These are phyloP conservation scores for Drosophila histrio DNA, from an alignment of 2,888 invertebrate species.

Conservation along the genomic window DNA sequence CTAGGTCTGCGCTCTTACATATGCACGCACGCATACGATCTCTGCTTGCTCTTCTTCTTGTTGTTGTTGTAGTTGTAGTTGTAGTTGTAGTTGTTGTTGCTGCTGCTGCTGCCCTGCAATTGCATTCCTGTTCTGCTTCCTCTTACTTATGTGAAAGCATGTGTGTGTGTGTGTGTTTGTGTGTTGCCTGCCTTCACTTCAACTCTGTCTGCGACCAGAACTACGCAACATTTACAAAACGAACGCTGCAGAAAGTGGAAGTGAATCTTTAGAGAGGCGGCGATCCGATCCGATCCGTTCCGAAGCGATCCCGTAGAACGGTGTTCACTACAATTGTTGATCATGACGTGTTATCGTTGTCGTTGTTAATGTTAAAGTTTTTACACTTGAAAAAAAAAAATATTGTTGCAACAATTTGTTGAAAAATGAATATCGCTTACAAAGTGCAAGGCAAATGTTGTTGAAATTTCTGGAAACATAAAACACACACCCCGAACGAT, in stretches of 20 bases:
- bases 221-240: conserved; percentile 82
- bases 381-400: conserved; percentile 17
- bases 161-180: conserved; percentile 2
- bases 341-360: conserved; percentile 42
- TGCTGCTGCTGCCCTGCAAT: conserved; percentile 63
- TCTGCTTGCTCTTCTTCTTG: conserved; percentile 5
- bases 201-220: conserved; percentile 55
- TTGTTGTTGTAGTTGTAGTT: conserved; percentile 16
- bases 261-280: conserved; percentile 60
- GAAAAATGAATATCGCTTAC: conserved; percentile 11
- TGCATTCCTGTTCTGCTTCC: conserved; percentile 75
- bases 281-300: conserved; percentile 42
- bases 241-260: conserved; percentile 82
- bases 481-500: conserved; percentile 20
- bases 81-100: conserved; percentile 4
- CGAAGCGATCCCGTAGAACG: conserved; percentile 2
- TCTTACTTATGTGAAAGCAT: conserved; percentile 37
- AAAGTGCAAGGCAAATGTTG: conserved; percentile 30
- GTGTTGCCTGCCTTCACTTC: conserved; percentile 23
- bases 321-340: conserved; percentile 39
- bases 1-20: conserved; percentile 1
- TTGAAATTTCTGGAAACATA: conserved; percentile 5
- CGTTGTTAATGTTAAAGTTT: conserved; percentile 50
- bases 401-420: conserved; percentile 19
- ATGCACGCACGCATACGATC: conserved; percentile 2